Percentiles rank a stretch among this genome's conserved stretches.
These are phyloP conservation scores for Piaya cayana DNA, from an alignment of 2,113 vertebrate genomes.

Conservation along the genomic window DNA sequence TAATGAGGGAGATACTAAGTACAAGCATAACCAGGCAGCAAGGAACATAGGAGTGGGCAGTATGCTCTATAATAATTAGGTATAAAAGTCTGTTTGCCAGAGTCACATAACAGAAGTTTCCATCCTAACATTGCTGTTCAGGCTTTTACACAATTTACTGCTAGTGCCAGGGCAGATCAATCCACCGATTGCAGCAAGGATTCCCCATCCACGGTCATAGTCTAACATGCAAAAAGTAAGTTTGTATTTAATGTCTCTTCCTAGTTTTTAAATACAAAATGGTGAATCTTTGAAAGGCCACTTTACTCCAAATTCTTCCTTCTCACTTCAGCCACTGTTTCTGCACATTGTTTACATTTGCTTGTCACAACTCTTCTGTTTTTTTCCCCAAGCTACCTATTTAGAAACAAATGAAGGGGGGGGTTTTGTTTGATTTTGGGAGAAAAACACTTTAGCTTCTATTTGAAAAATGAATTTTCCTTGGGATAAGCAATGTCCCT, in stretches of 20 bases:
- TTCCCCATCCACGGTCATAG: not conserved
- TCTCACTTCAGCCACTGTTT: not conserved
- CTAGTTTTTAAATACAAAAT: not conserved
- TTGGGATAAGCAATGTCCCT: not conserved
- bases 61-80: not conserved
- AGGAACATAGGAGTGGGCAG: not conserved
- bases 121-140: not conserved
- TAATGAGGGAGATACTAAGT: not conserved
- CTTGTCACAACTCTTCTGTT: not conserved
- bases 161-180: not conserved
- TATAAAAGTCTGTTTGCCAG: not conserved
- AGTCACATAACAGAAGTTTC: not conserved
- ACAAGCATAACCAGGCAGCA: not conserved
- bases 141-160: not conserved
- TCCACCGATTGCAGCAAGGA: not conserved
- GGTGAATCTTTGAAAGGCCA: not conserved
- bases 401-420: not conserved
- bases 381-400: not conserved
- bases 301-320: not conserved
- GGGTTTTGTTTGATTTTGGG: not conserved
- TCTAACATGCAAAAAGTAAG: not conserved
- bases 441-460: not conserved
- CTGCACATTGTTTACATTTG: not conserved
- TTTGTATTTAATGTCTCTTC: not conserved
- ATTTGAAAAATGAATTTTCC: slow-evolving; percentile 25